Conservation (phyloP, 2,888 invertebrate species). For the Synanthedon tipuliformis region DNA sequence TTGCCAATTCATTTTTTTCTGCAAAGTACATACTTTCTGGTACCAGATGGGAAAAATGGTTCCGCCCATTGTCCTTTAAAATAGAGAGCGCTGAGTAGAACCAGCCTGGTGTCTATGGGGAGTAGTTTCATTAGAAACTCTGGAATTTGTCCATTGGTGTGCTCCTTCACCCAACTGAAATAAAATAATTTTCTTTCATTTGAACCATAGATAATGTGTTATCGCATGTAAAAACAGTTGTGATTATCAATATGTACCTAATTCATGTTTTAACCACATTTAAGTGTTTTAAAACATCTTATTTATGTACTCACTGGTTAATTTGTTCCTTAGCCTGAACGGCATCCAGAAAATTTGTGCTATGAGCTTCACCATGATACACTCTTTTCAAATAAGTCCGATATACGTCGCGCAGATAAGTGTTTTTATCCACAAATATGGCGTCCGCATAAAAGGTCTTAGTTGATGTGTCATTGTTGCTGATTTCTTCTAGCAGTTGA, state of each 20-base stretch:
- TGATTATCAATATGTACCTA: no score
- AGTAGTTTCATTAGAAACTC: constrained; percentile 68
- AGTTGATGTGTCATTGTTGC: constrained; percentile 23
- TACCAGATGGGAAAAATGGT: constrained; percentile 69
- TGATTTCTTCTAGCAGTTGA: constrained; percentile 43
- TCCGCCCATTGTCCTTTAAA: constrained; percentile 79
- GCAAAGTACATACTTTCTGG: constrained; percentile 56
- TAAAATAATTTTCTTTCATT: no score
- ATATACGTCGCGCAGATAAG: constrained; percentile 66
- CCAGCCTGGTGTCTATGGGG: constrained; percentile 65
- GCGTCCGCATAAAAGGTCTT: constrained; percentile 67
- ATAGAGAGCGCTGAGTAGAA: constrained; percentile 77
- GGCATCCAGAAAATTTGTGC: constrained; percentile 63
- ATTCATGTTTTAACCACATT: no score
- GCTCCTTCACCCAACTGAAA: constrained; percentile 71
- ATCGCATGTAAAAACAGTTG: no score
- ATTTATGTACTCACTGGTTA: constrained; percentile 56
- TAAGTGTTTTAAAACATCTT: not conserved
- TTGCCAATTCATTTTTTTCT: no score
- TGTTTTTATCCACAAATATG: constrained; percentile 69
- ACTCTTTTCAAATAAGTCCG: constrained; percentile 57
- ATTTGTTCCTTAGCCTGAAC: constrained; percentile 45
- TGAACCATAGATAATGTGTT: no score
- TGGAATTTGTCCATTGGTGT: constrained; percentile 73
- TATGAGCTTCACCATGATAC: constrained; percentile 69